Base-by-base conservation (phyloP, 2,888 invertebrate species). In the Torymus tubicola region DNA sequence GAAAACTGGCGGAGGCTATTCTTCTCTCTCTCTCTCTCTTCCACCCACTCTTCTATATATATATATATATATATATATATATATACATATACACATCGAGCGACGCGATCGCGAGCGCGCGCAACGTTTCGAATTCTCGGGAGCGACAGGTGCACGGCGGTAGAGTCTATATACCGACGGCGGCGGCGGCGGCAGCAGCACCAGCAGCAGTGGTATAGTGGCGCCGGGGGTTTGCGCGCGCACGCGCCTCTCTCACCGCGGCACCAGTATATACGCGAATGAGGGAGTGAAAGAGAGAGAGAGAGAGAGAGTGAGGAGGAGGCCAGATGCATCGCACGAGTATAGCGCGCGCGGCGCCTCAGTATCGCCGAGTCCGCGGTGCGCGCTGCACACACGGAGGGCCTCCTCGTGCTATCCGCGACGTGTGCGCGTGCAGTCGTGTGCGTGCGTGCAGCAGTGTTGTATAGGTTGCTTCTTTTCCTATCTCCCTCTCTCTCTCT, bases 81-180 rank as follows among this genome's bases (percentile, higher is more conserved):
- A 69, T 31, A 18, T 14, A 11, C 24, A 12, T 12, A 18, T 8
- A 1, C 70, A 18, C 60, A 31, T 2, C 18, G 18, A 12, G 2
- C 4, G 16, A 18, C 13, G 75, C n/a, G 31, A 31, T 31, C 31
- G 31, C 24, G 24, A 3, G 24, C 31, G 31, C 31, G 31, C 31
- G 31, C 31, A 31, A 1, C 31, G 18, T 61, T 16, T 65, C 60
- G 72, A 53, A 67, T 78, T 78, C 69, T 73, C 73, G 64, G 73
- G 79, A 71, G 80, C 80, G 80, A 80, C 80, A 80, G 80, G 80
- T 80, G 80, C 75, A 61, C 60, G 71, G 75, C 80, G 80, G 52
- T 24, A 18, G 53, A 14, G 53, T 5, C 31, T 31, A 31, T 31
- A 31, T 31, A 31, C 31, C 55, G 31, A 5, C 75, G 42, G n/a